These are phyloP conservation scores for Drosophila koepferae DNA, from an alignment of 2,888 invertebrate species.

Conservation along the genomic window DNA sequence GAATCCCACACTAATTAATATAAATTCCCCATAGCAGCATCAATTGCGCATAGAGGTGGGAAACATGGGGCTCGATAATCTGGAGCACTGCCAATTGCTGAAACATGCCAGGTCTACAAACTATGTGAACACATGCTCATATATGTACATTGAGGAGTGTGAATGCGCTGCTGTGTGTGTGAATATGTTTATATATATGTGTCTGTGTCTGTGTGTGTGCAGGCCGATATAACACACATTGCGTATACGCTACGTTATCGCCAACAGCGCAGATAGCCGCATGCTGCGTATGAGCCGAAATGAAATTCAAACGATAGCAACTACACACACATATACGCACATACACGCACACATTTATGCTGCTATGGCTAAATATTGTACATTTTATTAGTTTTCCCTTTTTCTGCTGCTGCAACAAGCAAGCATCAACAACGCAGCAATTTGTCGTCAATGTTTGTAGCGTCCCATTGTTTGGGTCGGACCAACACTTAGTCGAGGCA, in stretches of 20 bases:
- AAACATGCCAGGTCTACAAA: slow-evolving; percentile 26
- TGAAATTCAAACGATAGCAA: slow-evolving; percentile 27
- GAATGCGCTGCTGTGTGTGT: neutral
- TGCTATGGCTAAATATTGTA: slow-evolving; percentile 63
- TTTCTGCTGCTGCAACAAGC: slow-evolving; percentile 13
- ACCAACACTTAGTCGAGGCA: neutral
- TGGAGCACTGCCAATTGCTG: slow-evolving; percentile 22
- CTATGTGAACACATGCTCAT: slow-evolving; percentile 9
- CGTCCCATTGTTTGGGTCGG: slow-evolving; percentile 17
- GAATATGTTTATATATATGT: neutral
- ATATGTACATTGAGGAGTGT: slow-evolving; percentile 2
- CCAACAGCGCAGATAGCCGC: slow-evolving; percentile 38
- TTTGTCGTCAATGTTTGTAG: slow-evolving; percentile 53
- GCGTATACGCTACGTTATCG: slow-evolving; percentile 65
- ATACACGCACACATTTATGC: slow-evolving; percentile 10
- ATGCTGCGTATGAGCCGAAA: slow-evolving; percentile 35
- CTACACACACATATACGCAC: neutral
- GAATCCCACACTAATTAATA: slow-evolving; percentile 68
- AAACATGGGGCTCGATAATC: slow-evolving; percentile 2
- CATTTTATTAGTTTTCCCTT: slow-evolving; percentile 67
- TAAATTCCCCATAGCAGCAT: slow-evolving; percentile 54
- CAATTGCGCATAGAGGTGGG: slow-evolving; percentile 10
- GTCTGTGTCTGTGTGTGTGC: slow-evolving; percentile 5
- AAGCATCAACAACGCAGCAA: slow-evolving; percentile 49
- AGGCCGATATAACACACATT: slow-evolving; percentile 38